These are phyloP conservation scores for Siphonodentalium dalli DNA, from an alignment of 2,888 invertebrate species.

Conservation along the genomic window DNA sequence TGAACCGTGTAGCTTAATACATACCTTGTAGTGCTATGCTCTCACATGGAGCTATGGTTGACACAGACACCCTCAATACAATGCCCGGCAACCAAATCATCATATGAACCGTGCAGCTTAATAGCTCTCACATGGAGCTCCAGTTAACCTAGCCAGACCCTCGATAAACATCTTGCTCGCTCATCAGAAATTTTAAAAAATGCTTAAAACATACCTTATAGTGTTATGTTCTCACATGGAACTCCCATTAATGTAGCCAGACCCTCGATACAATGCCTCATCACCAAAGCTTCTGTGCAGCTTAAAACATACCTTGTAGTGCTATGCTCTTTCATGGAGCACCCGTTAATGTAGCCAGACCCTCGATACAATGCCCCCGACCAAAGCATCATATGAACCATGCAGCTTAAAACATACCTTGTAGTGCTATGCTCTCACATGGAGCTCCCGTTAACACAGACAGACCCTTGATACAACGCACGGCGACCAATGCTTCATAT, in stretches of 20 bases:
- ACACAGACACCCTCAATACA: no score
- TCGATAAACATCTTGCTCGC: no score
- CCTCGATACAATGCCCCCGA: no score
- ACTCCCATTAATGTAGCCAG: conserved; percentile 92
- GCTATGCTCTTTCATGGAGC: no score
- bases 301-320: no score
- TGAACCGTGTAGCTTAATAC: conserved; percentile 87
- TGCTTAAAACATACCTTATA: conserved; percentile 73
- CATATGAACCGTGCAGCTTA: no score
- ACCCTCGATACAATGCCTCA: conserved; percentile 95
- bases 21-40: conserved; percentile 85
- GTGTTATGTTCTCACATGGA: conserved; percentile 93
- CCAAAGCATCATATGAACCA: no score
- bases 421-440: conserved; percentile 93
- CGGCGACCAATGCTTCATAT: conserved; percentile 94
- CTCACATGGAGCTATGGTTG: conserved; percentile 96
- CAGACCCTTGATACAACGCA: conserved; percentile 93
- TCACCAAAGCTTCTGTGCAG: conserved; percentile 93
- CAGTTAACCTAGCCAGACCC: no score
- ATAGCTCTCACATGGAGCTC: no score
- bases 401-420: conserved; percentile 67
- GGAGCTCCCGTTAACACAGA: conserved; percentile 94
- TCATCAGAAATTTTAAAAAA: no score
- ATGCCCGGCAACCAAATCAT: no score
- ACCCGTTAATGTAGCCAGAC: no score